Percentiles rank a stretch among this genome's conserved stretches.
Conservation (phyloP, 2,113 vertebrate species). For the Nicator chloris region DNA sequence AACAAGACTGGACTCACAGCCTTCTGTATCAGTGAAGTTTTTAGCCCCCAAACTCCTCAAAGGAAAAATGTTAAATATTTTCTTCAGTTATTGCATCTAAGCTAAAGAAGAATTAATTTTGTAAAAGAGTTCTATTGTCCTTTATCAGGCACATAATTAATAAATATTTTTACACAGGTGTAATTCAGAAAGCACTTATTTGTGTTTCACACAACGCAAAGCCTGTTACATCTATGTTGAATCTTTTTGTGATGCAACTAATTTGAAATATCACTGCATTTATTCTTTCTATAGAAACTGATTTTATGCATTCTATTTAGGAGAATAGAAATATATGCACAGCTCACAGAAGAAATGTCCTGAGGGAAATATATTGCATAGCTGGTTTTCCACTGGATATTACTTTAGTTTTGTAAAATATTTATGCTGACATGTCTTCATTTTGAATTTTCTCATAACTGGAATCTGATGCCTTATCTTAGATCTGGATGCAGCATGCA, state of each 20-base stretch:
- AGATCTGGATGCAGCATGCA: background rate
- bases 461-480: background rate
- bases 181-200: background rate
- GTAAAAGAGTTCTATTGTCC: background rate
- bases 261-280: background rate
- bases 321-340: background rate
- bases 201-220: background rate
- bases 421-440: background rate
- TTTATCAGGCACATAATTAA: background rate
- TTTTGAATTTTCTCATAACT: background rate
- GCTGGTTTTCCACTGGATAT: background rate
- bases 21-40: background rate
- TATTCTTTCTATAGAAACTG: background rate
- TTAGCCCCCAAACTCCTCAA: background rate
- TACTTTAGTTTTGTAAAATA: background rate
- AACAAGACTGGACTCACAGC: background rate
- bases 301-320: background rate
- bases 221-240: background rate
- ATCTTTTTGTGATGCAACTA: background rate
- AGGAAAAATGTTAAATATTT: background rate
- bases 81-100: background rate
- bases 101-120: constrained; percentile 4
- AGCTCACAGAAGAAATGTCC: background rate
- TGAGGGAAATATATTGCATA: background rate
- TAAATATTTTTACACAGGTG: background rate